Base-by-base conservation (phyloP, 1,140 invertebrate genomes). In the Cyclargus thomasi region DNA sequence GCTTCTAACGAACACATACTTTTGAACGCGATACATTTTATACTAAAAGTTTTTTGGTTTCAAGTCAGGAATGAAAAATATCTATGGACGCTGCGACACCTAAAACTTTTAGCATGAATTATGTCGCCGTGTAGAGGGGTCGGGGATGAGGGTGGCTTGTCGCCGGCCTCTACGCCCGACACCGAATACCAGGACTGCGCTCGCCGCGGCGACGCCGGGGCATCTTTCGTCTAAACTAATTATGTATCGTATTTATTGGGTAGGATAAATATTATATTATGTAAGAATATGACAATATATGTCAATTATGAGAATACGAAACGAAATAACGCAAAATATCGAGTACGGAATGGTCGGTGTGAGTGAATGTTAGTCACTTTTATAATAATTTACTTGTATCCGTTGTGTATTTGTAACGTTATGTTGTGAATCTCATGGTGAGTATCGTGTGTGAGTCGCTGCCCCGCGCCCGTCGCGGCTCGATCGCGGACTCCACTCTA, bases 221-320 rank as follows among this genome's bases (percentile, higher is more conserved):
- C 29, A 20, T 20, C 29, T 1, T 62, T 62, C 21, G 18, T 62
- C 18, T 10, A 18, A 47, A 64, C 17, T 39, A 36, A 21, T 64
- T 11, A 39, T 18, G 29, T 17, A 64, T 64, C 20, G 36, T 36
- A 66, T 66, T 66, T 66, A 66, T 65, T 69, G 10, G 29, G 53
- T 69, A 64, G 47, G 39, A 63, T 63, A 53, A 68, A 55, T 55
- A 62, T 63, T 55, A 62, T 63, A 47, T 47, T 77, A 71, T 68
- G 65, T 80, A 83, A 72, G 76, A 74, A 75, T 74, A 80, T 78
- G 83, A 82, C 81, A 85, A 85, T 83, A 83, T 79, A 70, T 67
- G 82, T 85, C 82, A 85, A 85, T 85, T 85, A 85, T 78, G 75
- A 57, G 55, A 22, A 57, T 65, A 55, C 55, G 55, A 59, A 55